phyloP scores from a whole-genome alignment of 2,113 vertebrate species.

The Gymnocephalus cernua region DNA sequence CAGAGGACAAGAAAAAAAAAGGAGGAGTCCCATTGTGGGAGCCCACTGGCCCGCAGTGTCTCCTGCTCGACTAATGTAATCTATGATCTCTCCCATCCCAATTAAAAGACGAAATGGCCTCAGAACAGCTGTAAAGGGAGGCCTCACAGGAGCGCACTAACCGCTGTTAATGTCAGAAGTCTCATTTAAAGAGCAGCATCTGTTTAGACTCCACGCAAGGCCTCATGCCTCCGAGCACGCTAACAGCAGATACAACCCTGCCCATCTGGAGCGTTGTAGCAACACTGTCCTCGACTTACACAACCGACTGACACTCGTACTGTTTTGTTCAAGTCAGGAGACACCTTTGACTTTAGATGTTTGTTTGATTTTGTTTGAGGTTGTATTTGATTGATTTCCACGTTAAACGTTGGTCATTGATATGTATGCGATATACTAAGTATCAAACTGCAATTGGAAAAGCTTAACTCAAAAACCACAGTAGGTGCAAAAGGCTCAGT shows the following conservation, averaged over 20 bases:
- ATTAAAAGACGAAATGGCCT: conserved; percentile 82
- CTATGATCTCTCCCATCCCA: conserved; percentile 83
- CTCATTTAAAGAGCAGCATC: conserved; percentile 86
- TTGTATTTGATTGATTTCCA: conserved; percentile 27
- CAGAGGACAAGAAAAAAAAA: conserved; percentile 49
- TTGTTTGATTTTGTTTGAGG: conserved; percentile 24
- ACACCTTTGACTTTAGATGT: conserved; percentile 4
- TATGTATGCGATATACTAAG: conserved; percentile 15
- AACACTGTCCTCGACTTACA: conserved; percentile 30
- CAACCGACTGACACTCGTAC: not conserved
- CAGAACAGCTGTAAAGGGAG: conserved; percentile 85
- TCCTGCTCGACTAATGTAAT: conserved; percentile 79
- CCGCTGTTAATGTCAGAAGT: conserved; percentile 83
- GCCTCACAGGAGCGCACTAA: conserved; percentile 82
- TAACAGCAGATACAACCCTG: conserved; percentile 64
- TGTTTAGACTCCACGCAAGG: conserved; percentile 72
- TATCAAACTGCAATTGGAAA: conserved; percentile 15
- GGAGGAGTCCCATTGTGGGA: conserved; percentile 49
- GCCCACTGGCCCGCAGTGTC: conserved; percentile 62
- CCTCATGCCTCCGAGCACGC: conserved; percentile 61
- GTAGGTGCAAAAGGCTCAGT: conserved; percentile 24
- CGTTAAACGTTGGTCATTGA: not conserved
- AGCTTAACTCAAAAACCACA: conserved; percentile 20
- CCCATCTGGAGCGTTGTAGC: conserved; percentile 77
- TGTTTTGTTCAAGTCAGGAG: conserved; percentile 14